Evolutionary conservation across 2,888 invertebrate species (phyloP), one percentile per base, ranked within the genome.

Genomic region (Achlya flavicornis): DNA sequence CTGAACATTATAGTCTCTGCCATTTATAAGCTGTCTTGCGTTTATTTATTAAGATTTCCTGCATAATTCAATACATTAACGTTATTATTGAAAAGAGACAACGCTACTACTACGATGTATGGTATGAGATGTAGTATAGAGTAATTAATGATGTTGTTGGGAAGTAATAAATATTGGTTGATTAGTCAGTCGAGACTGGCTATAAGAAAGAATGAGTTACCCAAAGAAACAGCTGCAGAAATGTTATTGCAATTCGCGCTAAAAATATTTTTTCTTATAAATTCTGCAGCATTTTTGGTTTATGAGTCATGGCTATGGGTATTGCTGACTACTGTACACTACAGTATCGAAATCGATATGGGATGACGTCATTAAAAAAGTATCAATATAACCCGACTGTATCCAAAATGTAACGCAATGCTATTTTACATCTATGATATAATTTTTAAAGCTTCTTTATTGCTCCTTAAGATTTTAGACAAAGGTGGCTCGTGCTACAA

Each of bases 91-190:
- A 26, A 60, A 16, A 10, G 41, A 19, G 11, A 59, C 38, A 38
- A 38, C 38, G 10, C 38, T 10, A 10, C n/a, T 14, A 26, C 26
- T 1, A 59, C 19, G 16, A 59, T 38, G 38, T 38, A 59, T 46
- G n/a, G n/a, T n/a, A 46, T 46, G 1, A 5, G 6, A 46, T 46
- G 14, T 7, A 46, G 19, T 53, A 10, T 19, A 48, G 6, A 48
- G 48, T 7, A 19, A 1, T 8, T 43, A 43, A 43, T 43, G 10
- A 68, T 64, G 68, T 71, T 65, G 71, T 66, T 67, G 74, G 70
- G 69, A 71, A n/a, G 6, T n/a, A 14, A 43, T 12, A 4, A 14
- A 14, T 14, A 64, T 68, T 64, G 64, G 62, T 62, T 16, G 63
- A 58, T 43, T 64, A 63, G 58, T 68, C 53, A 53, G 16, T 53